Percentiles rank a stretch among this genome's conserved stretches.
These are phyloP conservation scores for Toxotes lorentzi DNA, from an alignment of 2,797 vertebrate species.

Conservation along the genomic window DNA sequence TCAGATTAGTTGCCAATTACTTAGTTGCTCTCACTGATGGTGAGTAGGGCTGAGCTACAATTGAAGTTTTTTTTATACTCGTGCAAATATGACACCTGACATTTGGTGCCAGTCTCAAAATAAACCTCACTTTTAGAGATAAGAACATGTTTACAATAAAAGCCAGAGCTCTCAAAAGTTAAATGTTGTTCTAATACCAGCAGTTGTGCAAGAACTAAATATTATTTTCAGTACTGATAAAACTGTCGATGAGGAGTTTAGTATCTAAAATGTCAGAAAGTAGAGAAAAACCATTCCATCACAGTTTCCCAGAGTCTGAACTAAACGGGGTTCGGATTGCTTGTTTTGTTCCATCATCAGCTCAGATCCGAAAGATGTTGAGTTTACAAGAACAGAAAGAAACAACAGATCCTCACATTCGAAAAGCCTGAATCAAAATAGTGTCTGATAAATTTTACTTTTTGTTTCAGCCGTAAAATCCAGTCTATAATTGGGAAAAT, in stretches of 20 bases:
- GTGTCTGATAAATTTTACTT: neutral
- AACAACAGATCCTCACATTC: neutral
- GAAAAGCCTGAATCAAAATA: neutral
- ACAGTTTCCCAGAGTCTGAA: too few relatives aligned
- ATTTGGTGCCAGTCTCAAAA: too few relatives aligned
- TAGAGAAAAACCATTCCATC: too few relatives aligned
- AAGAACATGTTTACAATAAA: too few relatives aligned
- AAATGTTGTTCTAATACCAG: too few relatives aligned
- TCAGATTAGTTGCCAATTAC: neutral
- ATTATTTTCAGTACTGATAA: too few relatives aligned
- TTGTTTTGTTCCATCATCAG: neutral
- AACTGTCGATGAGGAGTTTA: too few relatives aligned
- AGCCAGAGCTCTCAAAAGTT: too few relatives aligned
- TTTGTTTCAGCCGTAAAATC: neutral
- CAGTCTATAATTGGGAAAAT: neutral
- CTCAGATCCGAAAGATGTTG: neutral
- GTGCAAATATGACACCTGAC: neutral
- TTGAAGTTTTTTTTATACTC: neutral
- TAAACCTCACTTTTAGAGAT: neutral
- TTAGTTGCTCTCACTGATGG: neutral
- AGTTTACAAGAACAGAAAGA: neutral
- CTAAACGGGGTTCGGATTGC: neutral
- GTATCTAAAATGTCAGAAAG: neutral
- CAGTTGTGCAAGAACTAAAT: too few relatives aligned
- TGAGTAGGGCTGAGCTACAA: neutral